These are phyloP conservation scores for Plebejus anna DNA, from an alignment of 2,888 invertebrate species.

Conservation along the genomic window DNA sequence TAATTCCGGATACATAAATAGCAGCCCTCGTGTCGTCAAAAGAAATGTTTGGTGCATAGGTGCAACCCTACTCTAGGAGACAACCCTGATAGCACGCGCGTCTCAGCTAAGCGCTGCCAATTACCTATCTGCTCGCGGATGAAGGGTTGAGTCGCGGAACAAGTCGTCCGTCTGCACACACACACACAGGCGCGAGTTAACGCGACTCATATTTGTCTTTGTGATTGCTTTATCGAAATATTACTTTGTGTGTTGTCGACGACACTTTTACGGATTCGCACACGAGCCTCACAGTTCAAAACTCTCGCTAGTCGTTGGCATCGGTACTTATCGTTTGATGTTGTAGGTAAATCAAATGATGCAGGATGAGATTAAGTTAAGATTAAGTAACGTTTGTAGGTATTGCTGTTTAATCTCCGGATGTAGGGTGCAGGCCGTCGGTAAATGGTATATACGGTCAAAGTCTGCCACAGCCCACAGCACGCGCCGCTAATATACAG, in stretches of 20 bases:
- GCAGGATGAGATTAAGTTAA: neutral
- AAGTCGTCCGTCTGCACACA: neutral
- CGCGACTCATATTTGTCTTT: too few species aligned
- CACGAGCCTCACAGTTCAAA: neutral
- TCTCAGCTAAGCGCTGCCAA: neutral
- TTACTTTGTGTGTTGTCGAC: neutral
- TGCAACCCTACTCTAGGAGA: neutral
- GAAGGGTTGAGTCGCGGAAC: neutral
- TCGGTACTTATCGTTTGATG: neutral
- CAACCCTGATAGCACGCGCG: neutral
- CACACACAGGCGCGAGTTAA: too few species aligned
- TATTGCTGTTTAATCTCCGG: neutral
- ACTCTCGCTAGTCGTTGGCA: neutral
- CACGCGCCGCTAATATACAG: neutral
- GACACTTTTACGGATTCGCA: neutral
- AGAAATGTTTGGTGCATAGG: too few species aligned
- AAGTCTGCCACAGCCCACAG: neutral
- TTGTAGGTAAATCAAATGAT: neutral
- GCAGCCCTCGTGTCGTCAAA: too few species aligned
- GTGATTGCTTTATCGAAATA: neutral
- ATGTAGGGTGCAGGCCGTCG: neutral
- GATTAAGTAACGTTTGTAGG: neutral
- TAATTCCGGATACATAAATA: too few species aligned
- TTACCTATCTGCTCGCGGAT: neutral
- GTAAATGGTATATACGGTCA: neutral